Base-by-base conservation (phyloP, 64 coral and sea anemone species). In the Platygyra sinensis region DNA sequence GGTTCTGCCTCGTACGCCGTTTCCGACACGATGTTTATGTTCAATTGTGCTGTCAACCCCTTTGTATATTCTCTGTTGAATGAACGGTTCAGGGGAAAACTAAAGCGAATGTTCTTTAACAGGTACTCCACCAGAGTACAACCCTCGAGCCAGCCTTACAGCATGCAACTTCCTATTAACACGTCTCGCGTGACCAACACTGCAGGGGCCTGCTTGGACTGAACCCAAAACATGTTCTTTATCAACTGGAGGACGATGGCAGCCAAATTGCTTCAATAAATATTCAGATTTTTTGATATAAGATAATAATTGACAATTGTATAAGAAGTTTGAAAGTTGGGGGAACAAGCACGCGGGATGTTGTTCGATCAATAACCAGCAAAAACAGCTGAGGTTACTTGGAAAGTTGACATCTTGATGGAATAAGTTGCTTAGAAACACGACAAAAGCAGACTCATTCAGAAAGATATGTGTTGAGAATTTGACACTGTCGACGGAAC, bases 31-130 rank as follows among this genome's bases (percentile, higher is more conserved):
- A 25, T 92, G 72, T 51, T 92, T 49, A 78, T 79, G 62, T 78
- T 92, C 29, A 87, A 87, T 72, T 71, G 83, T 16, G 73, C 73
- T 3, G 25, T 74, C 6, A 84, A 92, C 52, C 90, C 90, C 13
- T 87, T 92, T 30, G 72, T 85, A 65, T 85, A 86, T 32, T 74
- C 82, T 29, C 52, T 86, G 32, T 54, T 86, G 33, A 82, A 69
- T 20, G 65, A 76, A 9, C 38, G 82, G 15, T 92, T 92, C 69
- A 81, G 71, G 29, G 15, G 50, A 11, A 79, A 79, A n/a, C 27
- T 79, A 3, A 59, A 79, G 38, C 10, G 9, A 14, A 79, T 79
- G 46, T 24, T 79, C 9, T 79, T 51, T n/a, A 28, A 24, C 20
- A n/a, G 0, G 24, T 69, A n/a, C 9, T 8, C 65, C 25, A 9